phyloP scores from a whole-genome alignment of 2,113 vertebrate species.

The Puntigrus tetrazona region DNA sequence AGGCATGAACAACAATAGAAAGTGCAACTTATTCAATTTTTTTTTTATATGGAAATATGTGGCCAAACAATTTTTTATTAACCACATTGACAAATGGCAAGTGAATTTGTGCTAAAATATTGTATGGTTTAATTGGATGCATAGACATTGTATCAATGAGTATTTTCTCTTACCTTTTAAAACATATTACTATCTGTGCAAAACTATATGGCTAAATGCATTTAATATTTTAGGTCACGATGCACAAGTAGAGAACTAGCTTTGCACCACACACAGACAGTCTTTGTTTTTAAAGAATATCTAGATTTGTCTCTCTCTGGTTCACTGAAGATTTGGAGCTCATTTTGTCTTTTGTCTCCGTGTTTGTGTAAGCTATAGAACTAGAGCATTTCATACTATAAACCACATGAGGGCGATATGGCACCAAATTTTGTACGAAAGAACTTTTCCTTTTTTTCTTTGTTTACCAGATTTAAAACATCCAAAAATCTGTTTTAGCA shows the following conservation, averaged over 20 bases:
- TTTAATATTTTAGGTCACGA: background rate
- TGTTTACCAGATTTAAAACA: constrained; percentile 37
- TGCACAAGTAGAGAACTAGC: background rate
- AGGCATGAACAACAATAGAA: background rate
- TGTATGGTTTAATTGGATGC: background rate
- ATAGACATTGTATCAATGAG: background rate
- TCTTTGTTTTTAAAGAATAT: background rate
- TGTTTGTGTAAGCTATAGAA: constrained; percentile 46
- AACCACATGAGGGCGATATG: constrained; percentile 52
- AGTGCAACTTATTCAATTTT: no score
- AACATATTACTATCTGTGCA: background rate
- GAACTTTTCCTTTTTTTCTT: background rate
- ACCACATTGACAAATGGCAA: background rate
- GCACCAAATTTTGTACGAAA: constrained; percentile 13
- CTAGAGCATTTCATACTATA: background rate
- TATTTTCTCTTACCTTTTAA: background rate
- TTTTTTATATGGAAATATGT: background rate
- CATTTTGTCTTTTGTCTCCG: constrained; percentile 49
- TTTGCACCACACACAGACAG: background rate
- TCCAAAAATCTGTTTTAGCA: background rate
- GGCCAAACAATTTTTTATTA: background rate
- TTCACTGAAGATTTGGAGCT: constrained; percentile 46
- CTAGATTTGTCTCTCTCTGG: background rate
- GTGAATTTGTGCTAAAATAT: background rate
- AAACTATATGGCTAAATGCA: background rate